Evolutionary conservation across 2,113 vertebrate species (phyloP).

Genomic region (Mohoua ochrocephala): DNA sequence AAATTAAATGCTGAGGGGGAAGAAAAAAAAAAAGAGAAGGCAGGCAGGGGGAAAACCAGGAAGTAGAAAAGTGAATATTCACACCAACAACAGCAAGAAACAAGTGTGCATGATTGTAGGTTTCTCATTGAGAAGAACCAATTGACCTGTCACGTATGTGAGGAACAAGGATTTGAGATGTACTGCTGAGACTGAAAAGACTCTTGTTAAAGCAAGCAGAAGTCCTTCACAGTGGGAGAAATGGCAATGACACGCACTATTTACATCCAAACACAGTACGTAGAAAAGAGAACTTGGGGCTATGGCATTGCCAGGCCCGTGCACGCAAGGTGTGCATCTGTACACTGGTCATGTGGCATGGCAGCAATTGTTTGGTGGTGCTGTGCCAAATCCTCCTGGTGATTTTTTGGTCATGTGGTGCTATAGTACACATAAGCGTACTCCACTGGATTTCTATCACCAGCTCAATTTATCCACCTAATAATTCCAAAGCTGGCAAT

Average conservation of each 20-base stretch:
- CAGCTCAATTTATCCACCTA: background rate
- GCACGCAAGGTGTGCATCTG: background rate
- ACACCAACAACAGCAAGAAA: background rate
- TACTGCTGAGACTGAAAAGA: background rate
- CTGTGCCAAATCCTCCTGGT: background rate
- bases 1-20: background rate
- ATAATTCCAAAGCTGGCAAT: background rate
- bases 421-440: background rate
- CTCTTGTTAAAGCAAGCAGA: background rate
- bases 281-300: background rate
- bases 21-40: background rate
- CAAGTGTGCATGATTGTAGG: background rate
- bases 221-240: background rate
- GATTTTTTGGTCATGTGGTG: background rate
- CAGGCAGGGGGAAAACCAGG: background rate
- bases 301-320: background rate
- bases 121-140: background rate
- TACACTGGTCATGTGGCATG: fast-evolving
- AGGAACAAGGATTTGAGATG: background rate
- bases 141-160: background rate
- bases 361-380: background rate
- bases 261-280: background rate
- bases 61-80: background rate
- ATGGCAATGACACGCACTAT: background rate
- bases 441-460: background rate